phyloP scores from a whole-genome alignment of 2,113 vertebrate species.

The Dipodomys merriami region DNA sequence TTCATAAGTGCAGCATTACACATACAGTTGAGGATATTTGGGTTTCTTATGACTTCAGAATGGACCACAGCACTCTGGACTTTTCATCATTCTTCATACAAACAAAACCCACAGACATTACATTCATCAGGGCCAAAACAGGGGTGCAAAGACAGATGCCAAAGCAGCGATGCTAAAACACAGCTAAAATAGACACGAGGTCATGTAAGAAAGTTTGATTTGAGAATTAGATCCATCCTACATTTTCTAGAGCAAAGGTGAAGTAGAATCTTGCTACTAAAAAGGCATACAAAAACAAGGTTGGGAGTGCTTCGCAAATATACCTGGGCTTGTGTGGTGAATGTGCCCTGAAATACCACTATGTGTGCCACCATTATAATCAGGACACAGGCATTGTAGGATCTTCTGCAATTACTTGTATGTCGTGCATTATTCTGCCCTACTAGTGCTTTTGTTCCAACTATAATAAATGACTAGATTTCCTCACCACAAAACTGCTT shows the following conservation, averaged over 20 bases:
- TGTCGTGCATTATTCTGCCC: not conserved
- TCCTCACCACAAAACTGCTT: not conserved
- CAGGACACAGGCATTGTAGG: not conserved
- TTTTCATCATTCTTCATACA: not conserved
- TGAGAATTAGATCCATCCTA: not conserved
- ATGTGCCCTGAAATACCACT: too few species aligned
- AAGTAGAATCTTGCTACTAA: not conserved
- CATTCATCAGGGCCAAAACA: not conserved
- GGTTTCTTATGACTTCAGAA: not conserved
- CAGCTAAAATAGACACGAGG: not conserved
- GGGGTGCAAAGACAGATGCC: too few species aligned
- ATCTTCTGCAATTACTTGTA: not conserved
- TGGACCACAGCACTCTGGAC: not conserved
- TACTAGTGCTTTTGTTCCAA: not conserved
- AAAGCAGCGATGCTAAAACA: too few species aligned
- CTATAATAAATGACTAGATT: not conserved
- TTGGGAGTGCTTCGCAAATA: not conserved
- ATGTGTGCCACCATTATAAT: not conserved
- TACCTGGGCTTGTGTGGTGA: not conserved
- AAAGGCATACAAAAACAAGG: not conserved
- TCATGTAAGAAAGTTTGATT: not conserved
- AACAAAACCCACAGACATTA: not conserved
- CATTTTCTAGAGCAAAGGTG: not conserved
- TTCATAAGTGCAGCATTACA: not conserved
- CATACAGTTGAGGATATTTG: not conserved